phyloP scores from a whole-genome alignment of 1,140 invertebrate species.

The Fragariocoptes setiger region DNA sequence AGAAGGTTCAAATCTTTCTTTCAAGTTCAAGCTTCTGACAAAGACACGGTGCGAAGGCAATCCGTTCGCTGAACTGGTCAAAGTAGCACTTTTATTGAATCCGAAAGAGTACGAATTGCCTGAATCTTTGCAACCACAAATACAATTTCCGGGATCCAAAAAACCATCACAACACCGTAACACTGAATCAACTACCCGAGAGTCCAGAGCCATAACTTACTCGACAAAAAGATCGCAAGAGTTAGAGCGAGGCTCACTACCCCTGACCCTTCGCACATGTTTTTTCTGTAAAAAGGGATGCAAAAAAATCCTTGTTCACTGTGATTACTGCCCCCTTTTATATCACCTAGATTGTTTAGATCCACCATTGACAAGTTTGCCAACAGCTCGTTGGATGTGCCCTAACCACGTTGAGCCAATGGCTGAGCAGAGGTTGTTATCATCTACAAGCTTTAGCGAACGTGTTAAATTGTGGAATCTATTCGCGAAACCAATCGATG shows the following conservation, averaged over 20 bases:
- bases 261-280: constrained; percentile 44
- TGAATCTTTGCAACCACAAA: constrained; percentile 36
- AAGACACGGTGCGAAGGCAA: constrained; percentile 6
- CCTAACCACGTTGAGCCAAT: constrained; percentile 71
- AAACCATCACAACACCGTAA: constrained; percentile 1
- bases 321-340: constrained; percentile 63
- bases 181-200: constrained; percentile 5
- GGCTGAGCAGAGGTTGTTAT: constrained; percentile 48
- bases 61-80: constrained; percentile 34
- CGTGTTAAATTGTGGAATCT: constrained; percentile 50
- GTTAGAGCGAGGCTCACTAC: constrained; percentile 38
- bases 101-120: constrained; percentile 60
- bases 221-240: constrained; percentile 25
- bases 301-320: constrained; percentile 30
- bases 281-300: constrained; percentile 32
- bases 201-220: background rate
- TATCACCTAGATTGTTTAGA: constrained; percentile 76
- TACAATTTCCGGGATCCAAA: constrained; percentile 34
- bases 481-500: constrained; percentile 37
- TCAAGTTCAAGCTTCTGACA: background rate
- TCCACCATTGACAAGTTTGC: constrained; percentile 53
- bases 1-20: background rate
- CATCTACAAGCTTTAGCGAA: constrained; percentile 42
- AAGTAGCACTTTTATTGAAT: constrained; percentile 46
- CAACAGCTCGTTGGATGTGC: constrained; percentile 59